Percentiles rank a stretch among this genome's conserved stretches.
These are phyloP conservation scores for Siphonodentalium dalli DNA, from an alignment of 2,888 invertebrate species.

Conservation along the genomic window DNA sequence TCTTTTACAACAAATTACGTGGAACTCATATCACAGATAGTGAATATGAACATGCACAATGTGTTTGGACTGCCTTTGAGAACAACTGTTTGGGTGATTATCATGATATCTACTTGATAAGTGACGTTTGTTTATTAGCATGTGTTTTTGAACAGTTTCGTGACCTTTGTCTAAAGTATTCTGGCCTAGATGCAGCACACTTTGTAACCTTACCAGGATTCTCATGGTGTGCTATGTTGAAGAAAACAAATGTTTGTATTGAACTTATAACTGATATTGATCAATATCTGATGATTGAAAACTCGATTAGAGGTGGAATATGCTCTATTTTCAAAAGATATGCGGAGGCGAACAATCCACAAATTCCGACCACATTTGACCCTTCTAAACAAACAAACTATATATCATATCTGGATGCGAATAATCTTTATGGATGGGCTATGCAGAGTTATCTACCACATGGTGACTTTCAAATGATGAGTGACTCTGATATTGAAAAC, in stretches of 20 bases:
- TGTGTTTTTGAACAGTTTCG: too few species aligned
- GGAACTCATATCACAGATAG: too few species aligned
- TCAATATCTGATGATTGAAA: slow-evolving; percentile 6
- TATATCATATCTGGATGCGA: neutral
- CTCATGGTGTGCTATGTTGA: slow-evolving; percentile 2
- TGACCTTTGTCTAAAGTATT: too few species aligned
- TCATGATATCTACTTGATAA: too few species aligned
- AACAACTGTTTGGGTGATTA: too few species aligned
- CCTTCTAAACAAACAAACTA: neutral
- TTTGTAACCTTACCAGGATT: slow-evolving; percentile 10
- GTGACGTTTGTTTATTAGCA: too few species aligned
- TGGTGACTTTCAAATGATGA: slow-evolving; percentile 1
- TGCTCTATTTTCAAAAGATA: slow-evolving; percentile 4
- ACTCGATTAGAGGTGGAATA: slow-evolving; percentile 3
- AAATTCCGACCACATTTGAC: neutral
- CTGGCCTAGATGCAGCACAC: neutral
- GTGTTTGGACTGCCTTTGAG: too few species aligned
- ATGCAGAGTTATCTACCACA: slow-evolving; percentile 2
- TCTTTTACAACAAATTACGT: too few species aligned
- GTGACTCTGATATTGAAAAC: neutral
- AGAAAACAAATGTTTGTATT: neutral
- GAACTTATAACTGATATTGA: slow-evolving; percentile 7
- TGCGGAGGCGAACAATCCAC: slow-evolving; percentile 3
- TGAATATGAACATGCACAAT: too few species aligned
- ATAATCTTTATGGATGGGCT: slow-evolving; percentile 9